Base-by-base conservation (phyloP, 92 coral and sea anemone species). In the Nematostella vectensis region DNA sequence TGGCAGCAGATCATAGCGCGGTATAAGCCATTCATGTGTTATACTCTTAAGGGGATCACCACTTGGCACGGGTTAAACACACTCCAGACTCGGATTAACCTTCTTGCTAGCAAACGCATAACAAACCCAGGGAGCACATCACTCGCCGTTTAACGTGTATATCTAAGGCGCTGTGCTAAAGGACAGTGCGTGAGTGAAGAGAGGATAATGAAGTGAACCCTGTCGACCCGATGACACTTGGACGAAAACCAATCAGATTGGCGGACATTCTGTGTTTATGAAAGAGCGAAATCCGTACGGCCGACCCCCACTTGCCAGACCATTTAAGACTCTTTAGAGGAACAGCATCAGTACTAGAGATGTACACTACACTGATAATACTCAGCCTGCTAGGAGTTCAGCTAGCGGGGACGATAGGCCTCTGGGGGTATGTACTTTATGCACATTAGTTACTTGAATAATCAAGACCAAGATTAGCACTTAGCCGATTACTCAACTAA, bases 401-500 rank as follows among this genome's bases (percentile, higher is more conserved):
- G 11, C 18, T 47, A 11, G 27, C 48, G 31, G 72, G 63, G 4
- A 8, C 54, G 20, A 42, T 20, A 37, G 72, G 63, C 22, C 53
- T 66, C 26, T 66, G 72, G 72, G 72, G 72, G 72, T 66, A 56
- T 24, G 72, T 66, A 54, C 17, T n/a, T 55, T 44, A 16, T 43
- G n/a, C 49, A 16, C 43, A 28, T 8, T 29, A 28, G 27, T 47
- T 4, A 69, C 52, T 69, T 50, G 11, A 21, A 59, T 69, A 69
- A 59, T 69, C 76, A 58, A 62, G 50, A 59, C 59, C 11, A 57
- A 26, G 77, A 70, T 61, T 17, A 63, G 52, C 72, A 63, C 82
- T 75, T 58, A 68, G 77, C 59, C 60, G 69, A 67, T 73, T 69
- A 75, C 65, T 63, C 57, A 47, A 50, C 67, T 57, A 65, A 72